phyloP scores from a whole-genome alignment of 2,888 invertebrate genomes.

The Chalcosyrphus nemorum region DNA sequence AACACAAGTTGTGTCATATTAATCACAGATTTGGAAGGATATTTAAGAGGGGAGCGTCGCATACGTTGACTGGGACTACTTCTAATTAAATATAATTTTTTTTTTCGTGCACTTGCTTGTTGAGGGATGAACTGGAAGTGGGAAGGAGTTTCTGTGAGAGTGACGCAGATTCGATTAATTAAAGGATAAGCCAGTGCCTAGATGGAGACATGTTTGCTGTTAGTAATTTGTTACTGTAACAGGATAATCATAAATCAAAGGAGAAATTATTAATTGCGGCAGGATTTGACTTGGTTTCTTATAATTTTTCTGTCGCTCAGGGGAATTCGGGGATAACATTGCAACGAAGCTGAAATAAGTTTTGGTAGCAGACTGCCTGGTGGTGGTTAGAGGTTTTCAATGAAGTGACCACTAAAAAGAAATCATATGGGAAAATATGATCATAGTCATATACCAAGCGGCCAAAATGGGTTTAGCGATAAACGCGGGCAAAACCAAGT shows the following conservation, averaged over 20 bases:
- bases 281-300: neutral
- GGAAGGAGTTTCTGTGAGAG: neutral
- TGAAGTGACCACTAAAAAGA: no score
- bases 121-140: neutral
- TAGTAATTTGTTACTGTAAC: slow-evolving; percentile 40
- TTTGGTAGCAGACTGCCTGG: no score
- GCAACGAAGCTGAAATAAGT: neutral
- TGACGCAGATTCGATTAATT: slow-evolving; percentile 62
- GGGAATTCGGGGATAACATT: neutral
- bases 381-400: no score
- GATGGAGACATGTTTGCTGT: slow-evolving; percentile 54
- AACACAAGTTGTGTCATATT: slow-evolving; percentile 67
- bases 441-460: no score
- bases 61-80: neutral
- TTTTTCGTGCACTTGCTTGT: neutral
- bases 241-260: slow-evolving; percentile 57
- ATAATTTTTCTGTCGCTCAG: neutral
- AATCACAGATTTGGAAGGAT: slow-evolving; percentile 63
- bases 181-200: slow-evolving; percentile 45
- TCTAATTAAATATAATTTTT: slow-evolving; percentile 52
- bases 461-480: no score
- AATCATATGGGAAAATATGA: no score
- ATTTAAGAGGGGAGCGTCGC: neutral
- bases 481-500: no score
- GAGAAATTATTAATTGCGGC: slow-evolving; percentile 45